phyloP scores from a whole-genome alignment of 2,797 vertebrate species.

The Mionectes olivaceus region DNA sequence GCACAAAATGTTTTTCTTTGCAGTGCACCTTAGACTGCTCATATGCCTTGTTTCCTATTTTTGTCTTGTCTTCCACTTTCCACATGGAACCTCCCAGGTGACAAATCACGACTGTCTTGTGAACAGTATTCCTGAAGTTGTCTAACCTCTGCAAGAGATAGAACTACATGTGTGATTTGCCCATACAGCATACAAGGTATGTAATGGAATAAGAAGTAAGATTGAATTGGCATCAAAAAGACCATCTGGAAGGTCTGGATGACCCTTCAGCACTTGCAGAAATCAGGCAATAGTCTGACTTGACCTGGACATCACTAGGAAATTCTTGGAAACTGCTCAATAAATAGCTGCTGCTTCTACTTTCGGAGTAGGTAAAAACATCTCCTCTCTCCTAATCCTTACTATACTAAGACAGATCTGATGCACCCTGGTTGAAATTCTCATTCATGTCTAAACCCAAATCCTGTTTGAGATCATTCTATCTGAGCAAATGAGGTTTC shows the following conservation, averaged over 20 bases:
- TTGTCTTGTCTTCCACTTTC: rapidly evolving
- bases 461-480: background rate
- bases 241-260: background rate
- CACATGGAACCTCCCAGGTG: background rate
- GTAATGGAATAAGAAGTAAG: background rate
- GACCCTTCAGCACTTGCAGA: background rate
- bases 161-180: background rate
- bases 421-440: background rate
- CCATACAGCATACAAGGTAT: background rate
- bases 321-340: background rate
- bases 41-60: background rate
- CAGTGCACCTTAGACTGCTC: background rate
- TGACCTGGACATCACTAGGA: background rate
- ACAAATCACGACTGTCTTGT: background rate
- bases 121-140: background rate
- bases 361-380: background rate
- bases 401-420: background rate
- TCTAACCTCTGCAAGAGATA: background rate
- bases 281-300: background rate
- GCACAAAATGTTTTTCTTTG: background rate
- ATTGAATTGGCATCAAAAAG: background rate
- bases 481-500: background rate
- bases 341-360: background rate
- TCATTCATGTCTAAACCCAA: background rate
- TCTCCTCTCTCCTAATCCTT: background rate